Evolutionary conservation across 2,888 invertebrate species (phyloP).

Genomic region (Eupithecia centaureata): DNA sequence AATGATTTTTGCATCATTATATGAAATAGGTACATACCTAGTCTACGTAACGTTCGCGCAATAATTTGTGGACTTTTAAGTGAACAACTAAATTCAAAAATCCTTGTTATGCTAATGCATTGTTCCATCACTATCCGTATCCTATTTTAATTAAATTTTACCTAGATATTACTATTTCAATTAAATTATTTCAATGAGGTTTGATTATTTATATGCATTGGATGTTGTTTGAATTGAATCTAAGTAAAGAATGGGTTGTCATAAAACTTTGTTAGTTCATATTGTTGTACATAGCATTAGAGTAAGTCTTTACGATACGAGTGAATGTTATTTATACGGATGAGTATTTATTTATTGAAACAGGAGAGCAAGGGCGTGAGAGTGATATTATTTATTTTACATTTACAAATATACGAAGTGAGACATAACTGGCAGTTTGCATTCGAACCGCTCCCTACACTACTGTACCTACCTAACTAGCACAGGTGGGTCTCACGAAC

Average conservation of each 20-base stretch:
- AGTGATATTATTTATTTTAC: conserved; percentile 66
- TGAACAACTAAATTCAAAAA: not conserved
- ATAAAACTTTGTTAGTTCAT: not conserved
- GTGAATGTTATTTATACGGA: conserved; percentile 7
- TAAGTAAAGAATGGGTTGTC: not conserved
- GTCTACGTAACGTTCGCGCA: not conserved
- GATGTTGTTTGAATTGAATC: not conserved
- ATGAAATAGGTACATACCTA: not conserved
- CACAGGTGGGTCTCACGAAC: too few species aligned
- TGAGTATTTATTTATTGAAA: conserved; percentile 14
- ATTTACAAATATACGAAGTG: conserved; percentile 52
- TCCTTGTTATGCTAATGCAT: too few species aligned
- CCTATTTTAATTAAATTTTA: too few species aligned
- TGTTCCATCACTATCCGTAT: too few species aligned
- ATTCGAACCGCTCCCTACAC: not conserved
- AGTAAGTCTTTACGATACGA: not conserved
- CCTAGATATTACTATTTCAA: too few species aligned
- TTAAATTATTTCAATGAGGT: not conserved
- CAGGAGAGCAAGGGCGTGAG: conserved; percentile 43
- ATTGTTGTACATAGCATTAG: not conserved
- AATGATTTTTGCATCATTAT: not conserved
- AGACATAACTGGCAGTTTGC: conserved; percentile 29
- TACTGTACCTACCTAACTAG: too few species aligned
- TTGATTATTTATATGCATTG: not conserved
- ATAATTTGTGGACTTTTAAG: not conserved